Conservation (phyloP, 2,113 vertebrate species). For the Cyphomyrus plagiostoma region DNA sequence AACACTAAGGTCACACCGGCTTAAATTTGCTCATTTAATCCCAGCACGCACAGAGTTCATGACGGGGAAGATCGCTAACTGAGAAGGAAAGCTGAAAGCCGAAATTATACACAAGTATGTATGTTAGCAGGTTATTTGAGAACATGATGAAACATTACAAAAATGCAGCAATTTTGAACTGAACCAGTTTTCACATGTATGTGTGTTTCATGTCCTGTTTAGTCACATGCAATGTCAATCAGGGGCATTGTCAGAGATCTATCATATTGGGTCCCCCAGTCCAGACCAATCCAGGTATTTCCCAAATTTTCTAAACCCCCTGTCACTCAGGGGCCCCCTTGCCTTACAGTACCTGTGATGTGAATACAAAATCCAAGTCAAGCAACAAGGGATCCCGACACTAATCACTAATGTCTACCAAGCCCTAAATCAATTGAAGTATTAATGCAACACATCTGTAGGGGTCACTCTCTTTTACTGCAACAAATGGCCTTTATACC, state of each 20-base stretch:
- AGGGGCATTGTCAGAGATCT: too few species aligned
- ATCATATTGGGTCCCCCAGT: too few species aligned
- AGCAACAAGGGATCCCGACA: not conserved
- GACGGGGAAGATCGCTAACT: not conserved
- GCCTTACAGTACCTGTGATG: too few species aligned
- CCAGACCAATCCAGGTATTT: too few species aligned
- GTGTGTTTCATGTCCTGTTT: not conserved
- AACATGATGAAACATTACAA: not conserved
- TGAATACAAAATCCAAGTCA: not conserved
- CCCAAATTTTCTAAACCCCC: too few species aligned
- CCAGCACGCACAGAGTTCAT: constrained; percentile 39
- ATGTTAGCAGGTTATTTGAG: not conserved
- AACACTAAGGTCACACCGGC: constrained; percentile 56
- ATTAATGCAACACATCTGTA: not conserved
- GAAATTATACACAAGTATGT: not conserved
- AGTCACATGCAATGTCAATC: not conserved
- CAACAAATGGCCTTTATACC: not conserved
- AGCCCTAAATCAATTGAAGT: not conserved
- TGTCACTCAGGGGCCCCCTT: too few species aligned
- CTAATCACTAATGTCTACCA: not conserved
- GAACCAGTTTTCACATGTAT: not conserved
- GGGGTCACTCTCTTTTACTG: not conserved
- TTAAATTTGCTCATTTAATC: constrained; percentile 53
- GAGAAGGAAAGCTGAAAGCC: not conserved
- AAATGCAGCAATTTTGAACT: not conserved